These are phyloP conservation scores for Ceryle rudis DNA, from an alignment of 2,797 vertebrate genomes.

Conservation along the genomic window DNA sequence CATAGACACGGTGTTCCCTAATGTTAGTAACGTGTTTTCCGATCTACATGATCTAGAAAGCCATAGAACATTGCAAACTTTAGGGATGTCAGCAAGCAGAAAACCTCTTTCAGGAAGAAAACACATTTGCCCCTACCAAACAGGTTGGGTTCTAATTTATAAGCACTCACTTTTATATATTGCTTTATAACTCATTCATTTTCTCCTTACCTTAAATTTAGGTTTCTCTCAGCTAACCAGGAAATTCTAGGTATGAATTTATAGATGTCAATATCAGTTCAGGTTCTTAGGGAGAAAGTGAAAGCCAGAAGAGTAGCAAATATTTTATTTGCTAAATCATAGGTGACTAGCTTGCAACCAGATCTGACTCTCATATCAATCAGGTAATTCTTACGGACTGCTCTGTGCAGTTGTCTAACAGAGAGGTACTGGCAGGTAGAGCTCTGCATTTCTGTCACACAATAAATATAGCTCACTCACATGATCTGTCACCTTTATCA, in stretches of 20 bases:
- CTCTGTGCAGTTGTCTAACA: neutral
- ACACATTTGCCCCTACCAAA: neutral
- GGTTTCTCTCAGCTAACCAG: neutral
- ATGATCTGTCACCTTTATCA: neutral
- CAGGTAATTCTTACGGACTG: accelerated
- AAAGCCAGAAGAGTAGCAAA: neutral
- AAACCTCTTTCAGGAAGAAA: neutral
- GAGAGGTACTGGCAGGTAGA: neutral
- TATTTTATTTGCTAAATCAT: neutral
- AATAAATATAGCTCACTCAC: neutral
- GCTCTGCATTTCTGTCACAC: neutral
- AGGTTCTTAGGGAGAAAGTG: neutral
- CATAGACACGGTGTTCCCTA: neutral
- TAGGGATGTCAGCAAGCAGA: neutral
- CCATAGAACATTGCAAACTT: neutral
- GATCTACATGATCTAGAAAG: neutral
- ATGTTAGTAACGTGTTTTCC: neutral
- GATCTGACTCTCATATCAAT: neutral
- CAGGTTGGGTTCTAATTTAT: neutral
- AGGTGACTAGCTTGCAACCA: neutral
- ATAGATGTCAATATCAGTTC: neutral
- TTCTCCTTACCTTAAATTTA: neutral
- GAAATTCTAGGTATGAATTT: neutral
- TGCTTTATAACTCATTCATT: neutral
- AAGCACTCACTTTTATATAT: neutral